phyloP scores from a whole-genome alignment of 2,888 invertebrate species.

The Macropis europaea region DNA sequence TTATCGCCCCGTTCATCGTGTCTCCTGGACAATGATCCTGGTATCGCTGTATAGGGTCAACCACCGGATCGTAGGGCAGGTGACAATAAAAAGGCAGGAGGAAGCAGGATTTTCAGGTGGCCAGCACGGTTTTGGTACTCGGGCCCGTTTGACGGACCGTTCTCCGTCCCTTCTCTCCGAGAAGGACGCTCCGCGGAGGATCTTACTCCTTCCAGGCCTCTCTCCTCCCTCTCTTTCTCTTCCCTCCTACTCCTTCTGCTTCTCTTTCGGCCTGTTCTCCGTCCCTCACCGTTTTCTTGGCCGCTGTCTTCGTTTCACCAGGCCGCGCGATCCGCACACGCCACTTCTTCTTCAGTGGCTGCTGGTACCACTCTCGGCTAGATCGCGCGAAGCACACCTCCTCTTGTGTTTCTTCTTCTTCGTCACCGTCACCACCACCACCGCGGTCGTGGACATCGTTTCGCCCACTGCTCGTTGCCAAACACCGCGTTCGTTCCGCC shows the following conservation, averaged over 20 bases:
- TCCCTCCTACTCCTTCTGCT: constrained; percentile 45
- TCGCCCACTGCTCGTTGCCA: constrained; percentile 8
- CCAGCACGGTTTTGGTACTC: constrained; percentile 37
- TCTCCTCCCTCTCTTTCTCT: constrained; percentile 14
- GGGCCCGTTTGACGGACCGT: constrained; percentile 57
- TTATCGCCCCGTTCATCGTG: no score
- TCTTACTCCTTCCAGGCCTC: constrained; percentile 47
- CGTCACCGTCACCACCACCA: constrained; percentile 18
- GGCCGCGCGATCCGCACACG: constrained; percentile 67
- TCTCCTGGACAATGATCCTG: no score
- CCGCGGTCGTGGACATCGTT: neutral
- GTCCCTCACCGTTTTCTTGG: constrained; percentile 62
- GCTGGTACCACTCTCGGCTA: constrained; percentile 65
- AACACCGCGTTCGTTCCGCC: constrained; percentile 11
- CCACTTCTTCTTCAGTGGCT: constrained; percentile 70
- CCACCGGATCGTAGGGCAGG: no score
- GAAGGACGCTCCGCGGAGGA: constrained; percentile 54
- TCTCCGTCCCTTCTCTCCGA: constrained; percentile 36
- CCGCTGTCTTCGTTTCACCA: constrained; percentile 64
- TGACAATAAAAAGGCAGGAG: constrained; percentile 5
- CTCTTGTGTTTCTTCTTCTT: constrained; percentile 48
- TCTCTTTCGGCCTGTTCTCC: constrained; percentile 58
- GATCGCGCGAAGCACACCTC: constrained; percentile 65
- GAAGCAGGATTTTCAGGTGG: constrained; percentile 27
- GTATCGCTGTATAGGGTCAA: no score